These are phyloP conservation scores for Leucoraja ocellata DNA, from an alignment of 2,797 vertebrate genomes.

Conservation along the genomic window DNA sequence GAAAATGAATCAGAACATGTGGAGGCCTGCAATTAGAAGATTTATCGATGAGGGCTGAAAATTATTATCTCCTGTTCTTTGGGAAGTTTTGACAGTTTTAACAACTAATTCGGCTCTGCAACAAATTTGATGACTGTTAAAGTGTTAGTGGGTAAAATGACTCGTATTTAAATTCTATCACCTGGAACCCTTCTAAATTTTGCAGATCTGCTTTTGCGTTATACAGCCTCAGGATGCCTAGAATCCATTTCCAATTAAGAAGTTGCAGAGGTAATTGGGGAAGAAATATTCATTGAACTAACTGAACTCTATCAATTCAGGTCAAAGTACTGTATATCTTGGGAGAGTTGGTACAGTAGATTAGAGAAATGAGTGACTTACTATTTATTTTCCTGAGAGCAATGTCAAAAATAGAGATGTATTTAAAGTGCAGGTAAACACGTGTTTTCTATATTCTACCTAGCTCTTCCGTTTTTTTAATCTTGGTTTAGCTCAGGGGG, in stretches of 20 bases:
- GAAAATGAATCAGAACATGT: not conserved
- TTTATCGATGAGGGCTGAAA: not conserved
- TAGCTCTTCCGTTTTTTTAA: no score
- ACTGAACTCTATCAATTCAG: not conserved
- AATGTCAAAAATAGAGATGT: not conserved
- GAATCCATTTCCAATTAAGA: not conserved
- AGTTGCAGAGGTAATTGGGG: not conserved
- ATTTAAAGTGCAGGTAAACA: not conserved
- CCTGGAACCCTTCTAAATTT: not conserved
- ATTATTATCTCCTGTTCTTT: not conserved
- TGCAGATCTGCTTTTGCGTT: not conserved
- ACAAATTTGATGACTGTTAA: not conserved
- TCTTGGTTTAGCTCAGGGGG: no score
- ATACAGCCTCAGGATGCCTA: not conserved
- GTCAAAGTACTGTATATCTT: not conserved
- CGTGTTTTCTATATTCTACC: not conserved
- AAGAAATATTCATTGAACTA: not conserved
- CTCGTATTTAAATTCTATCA: slow-evolving; percentile 1
- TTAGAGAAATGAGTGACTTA: not conserved
- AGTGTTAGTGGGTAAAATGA: not conserved
- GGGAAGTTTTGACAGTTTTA: not conserved
- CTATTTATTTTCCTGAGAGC: not conserved
- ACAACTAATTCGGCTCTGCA: not conserved
- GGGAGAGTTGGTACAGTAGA: not conserved
- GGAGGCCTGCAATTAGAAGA: not conserved